Conservation (phyloP, 2,888 invertebrate genomes). For the Sceliomorpha sp. region DNA sequence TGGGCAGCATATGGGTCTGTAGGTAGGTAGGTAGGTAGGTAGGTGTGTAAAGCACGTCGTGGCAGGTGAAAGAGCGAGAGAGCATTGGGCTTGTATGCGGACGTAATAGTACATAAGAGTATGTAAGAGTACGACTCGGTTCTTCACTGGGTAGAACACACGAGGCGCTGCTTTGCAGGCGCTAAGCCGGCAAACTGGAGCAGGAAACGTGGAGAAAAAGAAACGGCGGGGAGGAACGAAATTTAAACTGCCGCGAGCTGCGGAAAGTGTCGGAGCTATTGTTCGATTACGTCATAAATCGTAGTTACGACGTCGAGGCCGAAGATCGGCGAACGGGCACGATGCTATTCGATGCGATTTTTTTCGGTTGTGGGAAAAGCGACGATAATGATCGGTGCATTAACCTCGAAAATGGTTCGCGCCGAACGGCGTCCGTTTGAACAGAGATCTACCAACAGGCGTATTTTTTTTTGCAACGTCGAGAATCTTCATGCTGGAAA, state of each 20-base stretch:
- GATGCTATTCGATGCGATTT: slow-evolving; percentile 9
- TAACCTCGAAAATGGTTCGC: slow-evolving; percentile 14
- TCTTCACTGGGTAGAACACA: slow-evolving; percentile 20
- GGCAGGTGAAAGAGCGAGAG: slow-evolving; percentile 47
- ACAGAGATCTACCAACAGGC: slow-evolving; percentile 23
- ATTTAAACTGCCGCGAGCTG: slow-evolving; percentile 19
- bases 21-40: slow-evolving; percentile 30
- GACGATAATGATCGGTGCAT: slow-evolving; percentile 3
- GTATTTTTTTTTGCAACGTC: slow-evolving; percentile 16
- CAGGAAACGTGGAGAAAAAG: slow-evolving; percentile 27
- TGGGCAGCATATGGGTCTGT: slow-evolving; percentile 49
- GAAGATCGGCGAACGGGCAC: not conserved
- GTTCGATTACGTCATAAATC: slow-evolving; percentile 50
- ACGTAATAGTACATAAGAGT: slow-evolving; percentile 24
- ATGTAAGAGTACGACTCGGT: slow-evolving; percentile 40
- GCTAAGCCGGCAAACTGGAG: slow-evolving; percentile 48
- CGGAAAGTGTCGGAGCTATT: slow-evolving; percentile 27
- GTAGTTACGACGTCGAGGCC: slow-evolving; percentile 28
- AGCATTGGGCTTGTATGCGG: slow-evolving; percentile 19
- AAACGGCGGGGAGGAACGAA: slow-evolving; percentile 7
- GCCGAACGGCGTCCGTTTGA: no score
- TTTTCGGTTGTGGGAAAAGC: slow-evolving; percentile 22
- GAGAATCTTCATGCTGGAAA: slow-evolving; percentile 23
- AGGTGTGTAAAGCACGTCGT: slow-evolving; percentile 35
- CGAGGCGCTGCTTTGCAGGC: slow-evolving; percentile 39